Percentiles rank a stretch among this genome's conserved stretches.
phyloP scores from a whole-genome alignment of 2,113 vertebrate species.

The Eublepharis macularius region DNA sequence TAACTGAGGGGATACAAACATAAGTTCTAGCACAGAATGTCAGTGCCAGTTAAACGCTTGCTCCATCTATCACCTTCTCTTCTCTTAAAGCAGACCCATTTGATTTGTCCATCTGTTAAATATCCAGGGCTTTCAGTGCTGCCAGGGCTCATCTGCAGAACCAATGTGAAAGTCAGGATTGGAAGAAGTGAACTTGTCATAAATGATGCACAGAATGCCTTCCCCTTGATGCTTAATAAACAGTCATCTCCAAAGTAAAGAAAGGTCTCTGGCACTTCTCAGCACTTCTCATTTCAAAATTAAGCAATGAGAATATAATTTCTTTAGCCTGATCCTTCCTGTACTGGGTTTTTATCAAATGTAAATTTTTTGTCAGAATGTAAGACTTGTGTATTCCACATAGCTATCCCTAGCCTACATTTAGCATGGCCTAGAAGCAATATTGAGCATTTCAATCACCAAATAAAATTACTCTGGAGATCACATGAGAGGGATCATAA shows the following conservation, averaged over 20 bases:
- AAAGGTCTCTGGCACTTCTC: neutral
- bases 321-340: too few relatives aligned
- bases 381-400: neutral
- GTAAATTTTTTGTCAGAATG: neutral
- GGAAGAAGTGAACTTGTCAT: too few relatives aligned
- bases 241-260: neutral
- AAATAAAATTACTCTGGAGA: neutral
- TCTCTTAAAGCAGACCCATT: neutral
- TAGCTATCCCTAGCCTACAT: neutral
- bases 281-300: neutral
- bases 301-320: too few relatives aligned
- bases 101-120: neutral
- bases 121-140: neutral
- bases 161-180: too few relatives aligned
- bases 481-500: neutral
- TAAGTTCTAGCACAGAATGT: neutral
- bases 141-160: neutral
- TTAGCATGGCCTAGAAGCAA: neutral
- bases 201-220: too few relatives aligned
- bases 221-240: neutral
- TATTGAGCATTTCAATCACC: neutral
- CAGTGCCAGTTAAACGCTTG: constrained; percentile 17
- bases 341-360: neutral
- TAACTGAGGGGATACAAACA: neutral
- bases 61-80: neutral